Conservation (phyloP, 2,797 vertebrate species). For the Brotula barbata region DNA sequence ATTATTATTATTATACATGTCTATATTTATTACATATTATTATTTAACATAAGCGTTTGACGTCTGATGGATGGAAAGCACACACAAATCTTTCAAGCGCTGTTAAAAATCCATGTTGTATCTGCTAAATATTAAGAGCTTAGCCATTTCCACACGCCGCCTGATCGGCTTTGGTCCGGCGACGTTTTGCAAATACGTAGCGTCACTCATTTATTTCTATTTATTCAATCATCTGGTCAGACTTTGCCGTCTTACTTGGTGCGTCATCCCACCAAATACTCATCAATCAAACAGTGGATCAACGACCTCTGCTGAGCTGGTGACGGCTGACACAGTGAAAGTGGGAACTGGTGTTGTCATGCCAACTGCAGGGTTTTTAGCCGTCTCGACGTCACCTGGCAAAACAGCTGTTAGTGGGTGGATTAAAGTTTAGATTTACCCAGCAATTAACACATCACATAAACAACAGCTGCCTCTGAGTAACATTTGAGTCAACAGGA, state of each 20-base stretch:
- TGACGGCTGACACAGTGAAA: slow-evolving; percentile 31
- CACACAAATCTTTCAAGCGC: too few species aligned
- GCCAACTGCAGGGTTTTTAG: slow-evolving; percentile 47
- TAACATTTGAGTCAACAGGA: background rate
- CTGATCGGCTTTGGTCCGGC: slow-evolving; percentile 20
- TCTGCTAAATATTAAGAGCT: background rate
- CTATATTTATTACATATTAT: too few species aligned
- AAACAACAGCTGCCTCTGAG: slow-evolving; percentile 2
- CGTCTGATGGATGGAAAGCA: too few species aligned
- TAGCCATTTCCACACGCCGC: slow-evolving; percentile 9
- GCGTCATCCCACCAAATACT: slow-evolving; percentile 18
- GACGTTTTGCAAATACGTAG: slow-evolving; percentile 7
- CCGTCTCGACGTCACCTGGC: slow-evolving; percentile 21
- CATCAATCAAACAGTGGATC: slow-evolving; percentile 47
- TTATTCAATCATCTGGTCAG: slow-evolving; percentile 20
- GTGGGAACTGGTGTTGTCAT: slow-evolving; percentile 41
- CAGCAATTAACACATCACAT: slow-evolving; percentile 10
- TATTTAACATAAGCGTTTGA: too few species aligned
- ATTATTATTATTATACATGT: too few species aligned
- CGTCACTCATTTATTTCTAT: slow-evolving; percentile 20
- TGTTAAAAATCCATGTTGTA: background rate
- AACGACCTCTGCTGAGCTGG: slow-evolving; percentile 35
- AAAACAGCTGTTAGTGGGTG: slow-evolving; percentile 52
- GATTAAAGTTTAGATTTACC: slow-evolving; percentile 31
- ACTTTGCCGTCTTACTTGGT: slow-evolving; percentile 12